Conservation (phyloP, 2,888 invertebrate species). For the Trichopoda pennipes region DNA sequence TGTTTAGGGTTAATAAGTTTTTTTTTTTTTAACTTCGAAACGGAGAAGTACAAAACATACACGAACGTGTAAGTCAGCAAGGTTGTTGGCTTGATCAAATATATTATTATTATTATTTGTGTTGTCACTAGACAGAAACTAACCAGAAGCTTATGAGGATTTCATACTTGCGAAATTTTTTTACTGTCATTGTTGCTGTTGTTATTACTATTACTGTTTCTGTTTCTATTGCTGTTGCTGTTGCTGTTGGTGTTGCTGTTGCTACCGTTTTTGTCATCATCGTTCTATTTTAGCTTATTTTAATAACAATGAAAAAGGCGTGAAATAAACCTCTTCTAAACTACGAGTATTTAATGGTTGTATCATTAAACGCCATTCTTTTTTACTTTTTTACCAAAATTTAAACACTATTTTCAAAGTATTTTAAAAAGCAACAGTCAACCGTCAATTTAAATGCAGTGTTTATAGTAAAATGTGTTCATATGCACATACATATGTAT, state of each 20-base stretch:
- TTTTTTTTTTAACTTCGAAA: neutral
- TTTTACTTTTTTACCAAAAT: slow-evolving; percentile 5
- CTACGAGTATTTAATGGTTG: slow-evolving; percentile 58
- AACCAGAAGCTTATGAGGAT: slow-evolving; percentile 10
- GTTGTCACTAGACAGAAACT: slow-evolving; percentile 43
- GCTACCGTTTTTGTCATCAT: slow-evolving; percentile 47
- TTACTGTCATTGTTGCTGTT: neutral
- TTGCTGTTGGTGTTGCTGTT: neutral
- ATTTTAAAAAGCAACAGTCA: slow-evolving; percentile 26
- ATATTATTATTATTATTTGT: slow-evolving; percentile 53
- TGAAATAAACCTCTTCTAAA: slow-evolving; percentile 72
- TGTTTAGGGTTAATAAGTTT: slow-evolving; percentile 31
- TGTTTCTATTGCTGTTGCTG: slow-evolving; percentile 14
- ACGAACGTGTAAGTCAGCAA: neutral
- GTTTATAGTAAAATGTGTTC: neutral
- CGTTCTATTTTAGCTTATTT: slow-evolving; percentile 72
- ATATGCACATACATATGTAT: no score
- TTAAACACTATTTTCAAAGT: slow-evolving; percentile 13
- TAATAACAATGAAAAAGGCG: slow-evolving; percentile 77
- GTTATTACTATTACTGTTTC: slow-evolving; percentile 1
- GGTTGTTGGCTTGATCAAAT: slow-evolving; percentile 27
- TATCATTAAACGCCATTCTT: slow-evolving; percentile 5
- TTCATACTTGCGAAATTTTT: slow-evolving; percentile 29
- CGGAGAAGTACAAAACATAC: neutral
- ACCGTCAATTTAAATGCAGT: slow-evolving; percentile 1